These are phyloP conservation scores for Nettapus auritus DNA, from an alignment of 2,113 vertebrate species.

Conservation along the genomic window DNA sequence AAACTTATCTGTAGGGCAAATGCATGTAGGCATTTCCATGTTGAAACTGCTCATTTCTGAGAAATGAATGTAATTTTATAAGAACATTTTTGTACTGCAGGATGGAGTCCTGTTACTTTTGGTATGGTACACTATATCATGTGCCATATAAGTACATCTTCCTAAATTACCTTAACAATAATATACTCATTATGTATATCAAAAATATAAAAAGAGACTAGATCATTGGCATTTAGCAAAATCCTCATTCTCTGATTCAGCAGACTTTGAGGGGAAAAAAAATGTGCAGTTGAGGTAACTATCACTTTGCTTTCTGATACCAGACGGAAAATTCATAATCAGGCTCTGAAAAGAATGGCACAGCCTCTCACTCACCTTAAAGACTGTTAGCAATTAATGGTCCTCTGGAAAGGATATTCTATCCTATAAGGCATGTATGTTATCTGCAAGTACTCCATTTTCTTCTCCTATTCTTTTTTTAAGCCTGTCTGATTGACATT, in stretches of 20 bases:
- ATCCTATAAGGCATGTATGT: background rate
- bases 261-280: background rate
- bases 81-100: background rate
- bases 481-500: background rate
- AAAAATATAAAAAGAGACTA: background rate
- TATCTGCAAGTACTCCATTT: background rate
- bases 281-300: background rate
- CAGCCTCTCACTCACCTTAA: background rate
- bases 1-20: background rate
- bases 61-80: background rate
- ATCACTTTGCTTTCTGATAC: background rate
- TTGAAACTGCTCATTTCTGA: background rate
- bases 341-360: background rate
- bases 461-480: background rate
- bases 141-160: background rate
- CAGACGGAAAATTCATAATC: background rate
- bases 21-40: background rate
- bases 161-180: background rate
- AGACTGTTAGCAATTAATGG: background rate
- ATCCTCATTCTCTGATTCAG: background rate
- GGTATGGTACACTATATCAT: background rate
- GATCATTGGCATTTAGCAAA: background rate
- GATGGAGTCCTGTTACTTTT: background rate
- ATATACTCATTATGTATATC: too few species aligned
- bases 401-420: background rate